Conservation (phyloP, 2,113 vertebrate species). For the Sprattus sprattus region DNA sequence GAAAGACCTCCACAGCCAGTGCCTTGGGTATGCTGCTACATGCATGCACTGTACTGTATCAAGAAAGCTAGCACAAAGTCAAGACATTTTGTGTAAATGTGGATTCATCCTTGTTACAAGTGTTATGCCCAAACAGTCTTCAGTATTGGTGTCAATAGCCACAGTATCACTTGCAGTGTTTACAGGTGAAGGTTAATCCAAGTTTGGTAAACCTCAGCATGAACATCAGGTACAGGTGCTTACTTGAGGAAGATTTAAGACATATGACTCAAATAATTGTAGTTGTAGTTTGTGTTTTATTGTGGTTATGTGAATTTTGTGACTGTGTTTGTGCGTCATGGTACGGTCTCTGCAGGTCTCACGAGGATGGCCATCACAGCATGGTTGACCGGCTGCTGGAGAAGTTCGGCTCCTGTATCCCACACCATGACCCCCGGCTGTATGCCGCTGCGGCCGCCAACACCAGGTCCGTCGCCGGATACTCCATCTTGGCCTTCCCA, state of each 20-base stretch:
- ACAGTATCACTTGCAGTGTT: too few species aligned
- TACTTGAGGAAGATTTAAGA: not conserved
- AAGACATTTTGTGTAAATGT: too few species aligned
- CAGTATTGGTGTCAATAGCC: too few species aligned
- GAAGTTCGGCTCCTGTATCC: constrained; percentile 58
- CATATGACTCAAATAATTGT: not conserved
- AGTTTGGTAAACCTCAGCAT: not conserved
- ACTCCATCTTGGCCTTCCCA: constrained; percentile 80
- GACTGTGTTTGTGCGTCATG: not conserved
- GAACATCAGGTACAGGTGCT: not conserved
- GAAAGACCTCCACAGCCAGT: constrained; percentile 49
- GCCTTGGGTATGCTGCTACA: constrained; percentile 7
- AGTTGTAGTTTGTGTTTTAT: not conserved
- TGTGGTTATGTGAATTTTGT: not conserved
- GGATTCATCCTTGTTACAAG: too few species aligned
- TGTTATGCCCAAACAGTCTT: too few species aligned
- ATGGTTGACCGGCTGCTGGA: constrained; percentile 70
- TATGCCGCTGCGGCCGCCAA: constrained; percentile 68
- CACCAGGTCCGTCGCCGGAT: constrained; percentile 77
- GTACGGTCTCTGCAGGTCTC: not conserved
- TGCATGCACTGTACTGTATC: too few species aligned
- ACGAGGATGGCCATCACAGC: constrained; percentile 35
- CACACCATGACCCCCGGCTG: constrained; percentile 75
- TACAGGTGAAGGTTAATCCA: not conserved
- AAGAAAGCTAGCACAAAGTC: too few species aligned